Percentiles rank a stretch among this genome's conserved stretches.
Conservation (phyloP, 2,888 invertebrate genomes). For the Tortrix viridana region DNA sequence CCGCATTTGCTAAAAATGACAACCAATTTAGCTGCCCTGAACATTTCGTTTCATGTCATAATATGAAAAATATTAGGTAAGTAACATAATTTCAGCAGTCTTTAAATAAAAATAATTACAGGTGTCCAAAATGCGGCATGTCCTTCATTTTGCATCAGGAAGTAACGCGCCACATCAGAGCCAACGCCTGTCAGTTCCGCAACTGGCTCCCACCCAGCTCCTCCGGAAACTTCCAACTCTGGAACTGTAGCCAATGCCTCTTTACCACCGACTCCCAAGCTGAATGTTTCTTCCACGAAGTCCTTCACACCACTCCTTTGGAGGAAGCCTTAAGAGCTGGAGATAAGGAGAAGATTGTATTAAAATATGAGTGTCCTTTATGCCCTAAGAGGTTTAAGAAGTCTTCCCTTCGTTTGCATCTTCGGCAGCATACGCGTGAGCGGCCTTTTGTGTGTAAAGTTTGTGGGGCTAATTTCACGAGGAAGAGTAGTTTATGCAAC, state of each 20-base stretch:
- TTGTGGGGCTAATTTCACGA: slow-evolving; percentile 87
- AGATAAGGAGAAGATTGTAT: slow-evolving; percentile 55
- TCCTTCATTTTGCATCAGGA: slow-evolving; percentile 89
- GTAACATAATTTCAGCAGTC: no score
- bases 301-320: slow-evolving; percentile 84
- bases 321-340: slow-evolving; percentile 53
- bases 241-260: slow-evolving; percentile 85
- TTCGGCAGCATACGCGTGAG: slow-evolving; percentile 90
- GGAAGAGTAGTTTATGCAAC: slow-evolving; percentile 86
- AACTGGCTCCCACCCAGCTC: slow-evolving; percentile 49
- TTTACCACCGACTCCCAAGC: slow-evolving; percentile 87
- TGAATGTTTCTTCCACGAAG: slow-evolving; percentile 89
- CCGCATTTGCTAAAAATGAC: no score
- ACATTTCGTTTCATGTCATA: no score
- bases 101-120: slow-evolving; percentile 53
- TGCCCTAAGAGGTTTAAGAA: slow-evolving; percentile 87
- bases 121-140: slow-evolving; percentile 89
- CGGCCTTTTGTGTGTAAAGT: slow-evolving; percentile 86
- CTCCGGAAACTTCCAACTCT: slow-evolving; percentile 62
- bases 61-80: no score
- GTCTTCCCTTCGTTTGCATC: slow-evolving; percentile 87
- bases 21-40: no score
- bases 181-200: slow-evolving; percentile 82
- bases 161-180: slow-evolving; percentile 88
- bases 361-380: slow-evolving; percentile 87